Base-by-base conservation (phyloP, 2,888 invertebrate genomes). In the Trissolcus brochymenae region DNA sequence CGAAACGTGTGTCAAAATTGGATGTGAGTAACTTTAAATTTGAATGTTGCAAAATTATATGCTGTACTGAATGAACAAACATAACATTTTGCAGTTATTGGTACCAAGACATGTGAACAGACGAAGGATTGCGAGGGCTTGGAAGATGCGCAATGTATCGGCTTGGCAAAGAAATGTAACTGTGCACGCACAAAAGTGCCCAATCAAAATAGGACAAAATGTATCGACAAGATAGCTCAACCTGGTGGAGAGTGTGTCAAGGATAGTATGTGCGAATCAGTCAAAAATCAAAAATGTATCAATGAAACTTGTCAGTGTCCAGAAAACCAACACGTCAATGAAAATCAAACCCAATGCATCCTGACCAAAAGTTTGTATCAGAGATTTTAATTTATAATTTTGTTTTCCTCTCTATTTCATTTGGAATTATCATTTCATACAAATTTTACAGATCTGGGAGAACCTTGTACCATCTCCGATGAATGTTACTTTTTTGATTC, bases 401-500 rank as follows among this genome's bases (percentile, higher is more conserved):
- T 7, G 4, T 46, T 46, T 0, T 16, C 16, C 9, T 6, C 16
- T 7, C 0, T 35, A 0, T 14, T n/a, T 46, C 16, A 14, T 16
- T 16, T 16, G 9, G 46, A 3, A 4, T 46, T 46, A 6, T 46
- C 16, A 46, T 19, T 49, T 7, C 6, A 49, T 16, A 16, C 1
- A 1, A 49, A 9, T 14, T 57, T 66, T 57, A 11, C 51, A 66
- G 66, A 51, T 41, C 51, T 57, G 1, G 66, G 66, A 51, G 66
- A 66, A 11, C 6, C 9, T 14, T 66, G 66, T 25, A 49, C 56
- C 35, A 16, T 50, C 13, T 19, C 19, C 2, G 57, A 57, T 16
- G 57, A 67, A 19, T 67, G 67, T 43, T 67, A 67, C 17, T 7
- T 43, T 11, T 51, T 25, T 13, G 59, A 67, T 43, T 35, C 41